Base-by-base conservation (phyloP, 2,797 vertebrate species). In the Botia almorhae region DNA sequence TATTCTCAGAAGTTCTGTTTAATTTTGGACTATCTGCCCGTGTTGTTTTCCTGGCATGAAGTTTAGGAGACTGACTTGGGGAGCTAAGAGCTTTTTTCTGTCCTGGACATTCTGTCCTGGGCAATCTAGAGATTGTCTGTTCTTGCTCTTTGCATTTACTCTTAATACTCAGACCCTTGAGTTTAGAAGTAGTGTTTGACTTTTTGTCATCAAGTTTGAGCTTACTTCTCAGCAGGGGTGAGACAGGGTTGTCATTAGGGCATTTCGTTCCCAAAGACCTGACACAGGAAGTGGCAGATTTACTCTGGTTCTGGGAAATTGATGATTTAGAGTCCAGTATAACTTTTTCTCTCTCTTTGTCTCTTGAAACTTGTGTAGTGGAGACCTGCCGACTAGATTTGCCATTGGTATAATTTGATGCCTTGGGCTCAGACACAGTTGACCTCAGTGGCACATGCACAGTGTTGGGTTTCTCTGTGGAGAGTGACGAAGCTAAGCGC, bases 111-210 rank as follows among this genome's bases (percentile, higher is more conserved):
- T 85, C 87, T 7, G 81, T 78, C 85, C 87, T 93, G 2, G 81
- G 75, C 0, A 69, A 0, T 78, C 78, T 88, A 17, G 80, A 21
- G 4, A 86, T 78, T 19, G 83, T 77, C 61, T 84, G 83, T 76
- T 95, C 94, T 0, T 86, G 86, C 69, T 81, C 65, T 85, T 90
- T 95, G 85, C 84, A 88, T 85, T 91, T 95, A 83, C 89, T 94
- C 87, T 94, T 97, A 82, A 95, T 87, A 74, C 82, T 92, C 11
- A 96, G 91, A 7, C 92, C 94, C 87, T 93, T 97, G 10, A 96
- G 87, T 89, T 94, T 96, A 39, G 94, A 90, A 29, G 90, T 88
- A 5, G 86, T 85, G 84, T 87, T 91, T 71, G 90, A 76, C 73
- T 91, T 94, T 69, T 93, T 93, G 78, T 88, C 65, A 83, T 93